These are phyloP conservation scores for Gymnorhina tibicen DNA, from an alignment of 2,113 vertebrate species.

Conservation along the genomic window DNA sequence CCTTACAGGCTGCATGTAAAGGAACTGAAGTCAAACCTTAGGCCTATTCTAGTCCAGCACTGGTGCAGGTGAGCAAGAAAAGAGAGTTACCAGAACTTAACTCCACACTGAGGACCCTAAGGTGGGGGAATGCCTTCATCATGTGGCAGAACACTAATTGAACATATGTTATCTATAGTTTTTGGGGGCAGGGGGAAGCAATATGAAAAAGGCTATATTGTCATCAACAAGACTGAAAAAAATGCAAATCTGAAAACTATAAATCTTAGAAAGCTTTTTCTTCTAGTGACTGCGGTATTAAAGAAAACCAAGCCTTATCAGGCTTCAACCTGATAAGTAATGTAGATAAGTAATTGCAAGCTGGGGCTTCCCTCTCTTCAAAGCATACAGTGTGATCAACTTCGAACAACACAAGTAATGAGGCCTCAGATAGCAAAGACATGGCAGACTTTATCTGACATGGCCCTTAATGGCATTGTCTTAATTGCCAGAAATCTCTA, in stretches of 20 bases:
- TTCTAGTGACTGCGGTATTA: not conserved
- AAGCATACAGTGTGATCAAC: not conserved
- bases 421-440: not conserved
- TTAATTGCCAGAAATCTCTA: conserved; percentile 25
- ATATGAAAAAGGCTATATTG: not conserved
- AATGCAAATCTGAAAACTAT: not conserved
- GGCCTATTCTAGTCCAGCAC: not conserved
- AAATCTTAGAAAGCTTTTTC: not conserved
- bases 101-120: not conserved
- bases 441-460: not conserved
- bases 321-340: not conserved
- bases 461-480: not conserved
- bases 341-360: not conserved
- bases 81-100: not conserved
- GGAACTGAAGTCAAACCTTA: not conserved
- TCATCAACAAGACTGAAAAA: not conserved
- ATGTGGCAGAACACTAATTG: not conserved
- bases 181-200: not conserved
- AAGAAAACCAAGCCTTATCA: not conserved
- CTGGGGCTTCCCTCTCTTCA: not conserved
- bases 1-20: not conserved
- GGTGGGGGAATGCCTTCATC: not conserved
- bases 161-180: not conserved
- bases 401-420: not conserved
- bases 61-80: not conserved